phyloP scores from a whole-genome alignment of 2,113 vertebrate genomes.

The Melanotaenia duboulayi region DNA sequence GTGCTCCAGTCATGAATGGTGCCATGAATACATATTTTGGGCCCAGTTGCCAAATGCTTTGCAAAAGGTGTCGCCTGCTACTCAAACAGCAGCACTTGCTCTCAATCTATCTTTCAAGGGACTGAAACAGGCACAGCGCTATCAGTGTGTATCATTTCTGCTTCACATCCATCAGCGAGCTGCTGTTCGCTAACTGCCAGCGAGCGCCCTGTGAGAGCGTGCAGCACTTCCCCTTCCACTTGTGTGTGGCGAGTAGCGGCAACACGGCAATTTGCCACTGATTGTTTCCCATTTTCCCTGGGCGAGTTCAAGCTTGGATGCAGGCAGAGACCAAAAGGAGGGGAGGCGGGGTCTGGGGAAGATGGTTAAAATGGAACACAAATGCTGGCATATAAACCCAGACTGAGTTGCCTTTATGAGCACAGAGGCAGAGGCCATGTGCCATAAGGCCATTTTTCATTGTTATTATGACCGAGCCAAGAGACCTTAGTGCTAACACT shows the following conservation, averaged over 20 bases:
- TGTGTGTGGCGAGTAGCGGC: constrained; percentile 36
- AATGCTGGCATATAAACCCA: background rate
- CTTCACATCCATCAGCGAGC: constrained; percentile 66
- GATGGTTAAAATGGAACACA: constrained; percentile 36
- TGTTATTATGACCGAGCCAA: constrained; percentile 43
- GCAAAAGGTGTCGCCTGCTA: constrained; percentile 12
- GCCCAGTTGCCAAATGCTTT: constrained; percentile 42
- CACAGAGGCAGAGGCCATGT: constrained; percentile 14
- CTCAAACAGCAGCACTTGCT: constrained; percentile 22
- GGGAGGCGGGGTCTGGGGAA: background rate
- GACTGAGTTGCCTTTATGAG: background rate
- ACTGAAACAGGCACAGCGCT: constrained; percentile 61
- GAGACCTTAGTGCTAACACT: constrained; percentile 27
- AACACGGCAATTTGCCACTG: constrained; percentile 66
- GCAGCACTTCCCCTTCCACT: constrained; percentile 61
- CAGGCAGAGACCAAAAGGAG: constrained; percentile 1
- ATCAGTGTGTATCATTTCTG: constrained; percentile 71
- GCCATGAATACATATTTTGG: constrained; percentile 58
- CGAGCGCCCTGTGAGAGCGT: constrained; percentile 49
- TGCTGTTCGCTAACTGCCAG: constrained; percentile 43
- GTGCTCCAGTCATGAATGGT: constrained; percentile 35
- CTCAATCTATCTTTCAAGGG: constrained; percentile 67
- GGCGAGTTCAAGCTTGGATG: constrained; percentile 33
- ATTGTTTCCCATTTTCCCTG: constrained; percentile 74
- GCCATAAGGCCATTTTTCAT: constrained; percentile 56